A percentile compares a stretch with the other conserved stretches of the same genome.
These are phyloP conservation scores for Megaceryle maxima DNA, from an alignment of 2,113 vertebrate species.

Conservation along the genomic window DNA sequence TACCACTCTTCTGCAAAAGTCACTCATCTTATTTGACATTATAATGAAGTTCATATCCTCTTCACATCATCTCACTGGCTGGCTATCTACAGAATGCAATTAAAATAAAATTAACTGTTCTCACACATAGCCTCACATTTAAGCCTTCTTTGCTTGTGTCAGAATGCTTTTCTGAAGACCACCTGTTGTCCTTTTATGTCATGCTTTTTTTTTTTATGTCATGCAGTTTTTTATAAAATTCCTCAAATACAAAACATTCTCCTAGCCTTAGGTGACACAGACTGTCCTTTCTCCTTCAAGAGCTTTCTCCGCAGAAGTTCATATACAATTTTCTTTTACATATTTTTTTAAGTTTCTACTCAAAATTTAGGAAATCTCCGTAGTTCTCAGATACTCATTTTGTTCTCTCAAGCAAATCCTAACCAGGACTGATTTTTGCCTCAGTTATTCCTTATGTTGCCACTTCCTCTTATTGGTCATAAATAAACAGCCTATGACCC, in stretches of 20 bases:
- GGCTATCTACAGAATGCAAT: not conserved
- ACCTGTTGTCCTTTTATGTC: slow-evolving; percentile 5
- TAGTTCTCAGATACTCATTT: not conserved
- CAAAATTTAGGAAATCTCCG: not conserved
- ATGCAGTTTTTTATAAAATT: not conserved
- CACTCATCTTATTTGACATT: slow-evolving; percentile 13
- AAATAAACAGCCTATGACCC: not conserved
- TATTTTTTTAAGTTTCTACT: not conserved
- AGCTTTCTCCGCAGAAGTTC: not conserved
- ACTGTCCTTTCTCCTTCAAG: not conserved
- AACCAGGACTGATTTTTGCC: not conserved
- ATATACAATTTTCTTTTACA: not conserved
- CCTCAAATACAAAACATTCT: not conserved
- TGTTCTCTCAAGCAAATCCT: not conserved
- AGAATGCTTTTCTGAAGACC: slow-evolving; percentile 4
- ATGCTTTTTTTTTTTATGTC: not conserved
- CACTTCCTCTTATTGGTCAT: not conserved
- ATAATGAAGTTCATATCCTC: not conserved
- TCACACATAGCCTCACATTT: not conserved
- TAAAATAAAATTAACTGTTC: not conserved
- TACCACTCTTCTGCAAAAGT: not conserved
- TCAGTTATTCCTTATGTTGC: not conserved
- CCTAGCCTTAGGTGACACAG: not conserved
- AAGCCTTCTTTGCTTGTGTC: not conserved
- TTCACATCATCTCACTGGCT: not conserved